A percentile compares a stretch with the other conserved stretches of the same genome.
Evolutionary conservation across 2,888 invertebrate genomes (phyloP).

Genomic region (Zygogramma bicolorata): DNA sequence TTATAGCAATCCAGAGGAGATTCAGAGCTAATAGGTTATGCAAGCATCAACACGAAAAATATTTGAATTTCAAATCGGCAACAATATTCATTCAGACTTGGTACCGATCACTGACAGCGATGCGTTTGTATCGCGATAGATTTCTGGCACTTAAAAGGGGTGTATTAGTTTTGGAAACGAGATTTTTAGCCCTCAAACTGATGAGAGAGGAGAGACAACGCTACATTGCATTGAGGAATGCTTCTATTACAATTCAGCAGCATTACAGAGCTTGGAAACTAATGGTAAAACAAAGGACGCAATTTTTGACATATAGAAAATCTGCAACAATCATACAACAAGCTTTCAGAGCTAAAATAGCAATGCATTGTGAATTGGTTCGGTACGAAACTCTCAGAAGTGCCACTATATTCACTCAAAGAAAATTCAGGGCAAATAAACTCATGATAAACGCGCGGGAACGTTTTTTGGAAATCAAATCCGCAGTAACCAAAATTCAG

Average conservation of each 20-base stretch:
- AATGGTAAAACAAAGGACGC: conserved; percentile 3
- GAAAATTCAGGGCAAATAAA: conserved; percentile 65
- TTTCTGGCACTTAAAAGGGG: conserved; percentile 44
- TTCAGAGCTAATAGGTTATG: conserved; percentile 55
- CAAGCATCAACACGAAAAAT: conserved; percentile 20
- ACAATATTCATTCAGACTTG: conserved; percentile 43
- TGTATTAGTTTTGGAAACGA: conserved; percentile 55
- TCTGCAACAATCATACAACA: conserved; percentile 38
- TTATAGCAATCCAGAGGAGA: conserved; percentile 61
- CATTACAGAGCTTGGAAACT: conserved; percentile 54
- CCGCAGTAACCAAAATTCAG: conserved; percentile 63
- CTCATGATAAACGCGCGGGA: conserved; percentile 58
- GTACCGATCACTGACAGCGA: conserved; percentile 55
- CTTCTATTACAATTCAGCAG: conserved; percentile 35
- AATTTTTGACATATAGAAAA: conserved; percentile 28
- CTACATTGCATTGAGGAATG: conserved; percentile 37
- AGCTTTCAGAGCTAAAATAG: conserved; percentile 32
- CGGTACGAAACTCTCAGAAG: conserved; percentile 49
- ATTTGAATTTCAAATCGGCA: conserved; percentile 28
- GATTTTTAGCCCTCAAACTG: conserved; percentile 56
- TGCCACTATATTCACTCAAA: conserved; percentile 66
- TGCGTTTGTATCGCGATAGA: conserved; percentile 35
- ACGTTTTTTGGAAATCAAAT: conserved; percentile 59
- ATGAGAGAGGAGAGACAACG: conserved; percentile 52
- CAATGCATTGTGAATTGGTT: conserved; percentile 38